A percentile compares a stretch with the other conserved stretches of the same genome.
Conservation (phyloP, 2,888 invertebrate genomes). For the Nymphalis polychloros region DNA sequence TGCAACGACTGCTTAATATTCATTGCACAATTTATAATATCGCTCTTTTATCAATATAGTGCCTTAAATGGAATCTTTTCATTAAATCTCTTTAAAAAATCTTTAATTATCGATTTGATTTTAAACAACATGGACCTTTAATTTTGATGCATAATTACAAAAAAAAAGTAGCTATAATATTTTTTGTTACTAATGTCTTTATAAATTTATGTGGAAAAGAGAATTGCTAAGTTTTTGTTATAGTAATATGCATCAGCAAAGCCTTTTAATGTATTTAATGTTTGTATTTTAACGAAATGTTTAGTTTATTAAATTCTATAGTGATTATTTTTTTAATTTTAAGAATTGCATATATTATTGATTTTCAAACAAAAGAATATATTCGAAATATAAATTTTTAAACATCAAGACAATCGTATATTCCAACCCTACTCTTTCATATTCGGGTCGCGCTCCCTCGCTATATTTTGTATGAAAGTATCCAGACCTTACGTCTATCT, state of each 20-base stretch:
- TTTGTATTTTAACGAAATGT: not conserved
- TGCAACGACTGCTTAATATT: slow-evolving; percentile 36
- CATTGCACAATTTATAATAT: slow-evolving; percentile 33
- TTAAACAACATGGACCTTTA: not conserved
- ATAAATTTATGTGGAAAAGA: not conserved
- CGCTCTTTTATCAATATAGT: slow-evolving; percentile 9
- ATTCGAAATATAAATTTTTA: not conserved
- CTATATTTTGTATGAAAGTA: slow-evolving; percentile 71
- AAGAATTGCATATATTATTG: too few relatives aligned
- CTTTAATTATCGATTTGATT: slow-evolving; percentile 1
- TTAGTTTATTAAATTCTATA: not conserved
- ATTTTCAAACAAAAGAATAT: too few relatives aligned
- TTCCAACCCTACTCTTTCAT: slow-evolving; percentile 68
- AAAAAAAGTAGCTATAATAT: not conserved
- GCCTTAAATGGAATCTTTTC: slow-evolving; percentile 33
- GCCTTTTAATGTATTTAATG: too few relatives aligned
- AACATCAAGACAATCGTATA: slow-evolving; percentile 41
- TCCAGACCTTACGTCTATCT: slow-evolving; percentile 61
- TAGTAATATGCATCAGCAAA: too few relatives aligned
- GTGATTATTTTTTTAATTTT: too few relatives aligned
- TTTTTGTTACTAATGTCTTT: slow-evolving; percentile 3
- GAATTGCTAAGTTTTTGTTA: too few relatives aligned
- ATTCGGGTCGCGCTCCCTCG: slow-evolving; percentile 63
- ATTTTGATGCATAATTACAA: not conserved
- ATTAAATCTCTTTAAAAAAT: slow-evolving; percentile 3